Evolutionary conservation across 2,888 invertebrate species (phyloP).

Genomic region (Noctua pronuba): DNA sequence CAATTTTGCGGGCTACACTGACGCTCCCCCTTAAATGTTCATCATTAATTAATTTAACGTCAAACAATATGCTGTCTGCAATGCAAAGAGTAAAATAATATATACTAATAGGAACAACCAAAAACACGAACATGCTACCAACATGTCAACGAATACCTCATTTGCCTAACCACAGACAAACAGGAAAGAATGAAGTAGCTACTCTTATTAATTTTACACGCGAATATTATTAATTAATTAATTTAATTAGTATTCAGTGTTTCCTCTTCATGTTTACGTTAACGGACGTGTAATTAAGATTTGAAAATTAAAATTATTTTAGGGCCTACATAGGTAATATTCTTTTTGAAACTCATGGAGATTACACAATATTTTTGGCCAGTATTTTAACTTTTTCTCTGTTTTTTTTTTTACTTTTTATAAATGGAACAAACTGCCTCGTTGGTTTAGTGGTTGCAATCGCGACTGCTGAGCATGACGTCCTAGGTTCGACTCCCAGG

Average conservation of each 20-base stretch:
- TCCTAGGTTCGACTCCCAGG: too few relatives aligned
- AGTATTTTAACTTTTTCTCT: not conserved
- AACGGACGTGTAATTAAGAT: constrained; percentile 1
- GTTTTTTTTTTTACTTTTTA: too few relatives aligned
- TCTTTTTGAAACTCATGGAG: not conserved
- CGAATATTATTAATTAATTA: not conserved
- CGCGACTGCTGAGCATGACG: too few relatives aligned
- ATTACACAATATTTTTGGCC: not conserved
- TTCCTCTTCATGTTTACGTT: constrained; percentile 36
- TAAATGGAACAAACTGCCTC: too few relatives aligned
- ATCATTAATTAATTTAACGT: not conserved
- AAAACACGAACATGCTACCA: not conserved
- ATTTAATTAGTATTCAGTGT: constrained; percentile 11
- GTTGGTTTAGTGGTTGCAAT: too few relatives aligned
- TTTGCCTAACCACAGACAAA: constrained; percentile 33
- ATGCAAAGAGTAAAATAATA: too few relatives aligned
- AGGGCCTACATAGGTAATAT: not conserved
- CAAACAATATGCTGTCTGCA: not conserved
- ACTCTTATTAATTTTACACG: not conserved
- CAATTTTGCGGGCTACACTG: too few relatives aligned
- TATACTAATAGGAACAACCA: not conserved
- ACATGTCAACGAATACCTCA: not conserved
- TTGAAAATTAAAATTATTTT: constrained; percentile 9
- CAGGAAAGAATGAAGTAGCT: constrained; percentile 41
- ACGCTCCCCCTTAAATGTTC: too few relatives aligned